Evolutionary conservation across 2,888 invertebrate species (phyloP), one percentile per base, ranked within the genome.

Genomic region (Macrophya annulata): DNA sequence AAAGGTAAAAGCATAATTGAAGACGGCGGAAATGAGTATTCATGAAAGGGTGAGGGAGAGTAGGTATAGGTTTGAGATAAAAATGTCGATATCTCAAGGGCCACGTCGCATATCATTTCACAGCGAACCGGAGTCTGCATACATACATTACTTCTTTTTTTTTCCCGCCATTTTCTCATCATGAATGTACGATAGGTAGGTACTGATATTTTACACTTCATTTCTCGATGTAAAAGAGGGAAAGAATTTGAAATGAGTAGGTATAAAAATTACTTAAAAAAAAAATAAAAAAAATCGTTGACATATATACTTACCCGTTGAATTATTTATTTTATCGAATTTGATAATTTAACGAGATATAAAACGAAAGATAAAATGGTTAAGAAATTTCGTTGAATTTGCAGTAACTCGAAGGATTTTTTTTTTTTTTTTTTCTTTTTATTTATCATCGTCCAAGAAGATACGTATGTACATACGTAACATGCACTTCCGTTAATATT

Each of bases 211-310:
- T 62, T 12, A 62, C 62, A 62, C 25, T 25, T 21, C 25, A 62
- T 62, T 62, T 55, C 55, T n/a, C 55, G 55, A 55, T n/a, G n/a
- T 55, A 55, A 55, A 55, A 55, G 62, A 62, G 62, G 62, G 25
- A 12, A 62, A 21, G 55, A n/a, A 62, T 62, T 62, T 10, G 25
- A 3, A 25, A 62, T 62, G 25, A 25, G 12, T 21, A 59, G 21
- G 9, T 6, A 59, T 5, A 21, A 59, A 59, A 59, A 59, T 9
- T 9, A 21, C 9, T 8, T 21, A 68, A 45, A 72, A 85, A 51
- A 48, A 68, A 68, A 21, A 40, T 9, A n/a, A 65, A 55, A 83
- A 84, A 79, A 8, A 55, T 55, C 55, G n/a, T 55, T n/a, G 31
- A 31, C 31, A 3, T 31, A 31, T 55, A 55, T n/a, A 55, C n/a